These are phyloP conservation scores for Leptopilina boulardi DNA, from an alignment of 1,140 invertebrate species.

Conservation along the genomic window DNA sequence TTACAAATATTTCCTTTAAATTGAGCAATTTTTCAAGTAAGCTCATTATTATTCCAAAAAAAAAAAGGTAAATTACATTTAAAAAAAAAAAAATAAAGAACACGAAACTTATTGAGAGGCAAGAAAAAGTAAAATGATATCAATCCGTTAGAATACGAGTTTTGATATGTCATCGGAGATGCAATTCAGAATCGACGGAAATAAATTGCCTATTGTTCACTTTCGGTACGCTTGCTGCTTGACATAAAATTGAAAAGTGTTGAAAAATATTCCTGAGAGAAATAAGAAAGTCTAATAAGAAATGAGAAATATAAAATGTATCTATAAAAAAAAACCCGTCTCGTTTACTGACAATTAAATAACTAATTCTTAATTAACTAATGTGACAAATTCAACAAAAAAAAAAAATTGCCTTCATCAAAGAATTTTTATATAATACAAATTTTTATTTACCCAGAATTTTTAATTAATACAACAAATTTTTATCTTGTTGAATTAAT, in stretches of 20 bases:
- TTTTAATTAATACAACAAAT: too few species aligned
- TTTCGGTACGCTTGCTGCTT: background rate
- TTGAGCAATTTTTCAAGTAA: too few species aligned
- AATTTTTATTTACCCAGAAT: too few species aligned
- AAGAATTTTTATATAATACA: too few species aligned
- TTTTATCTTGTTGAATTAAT: too few species aligned
- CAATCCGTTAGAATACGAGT: background rate
- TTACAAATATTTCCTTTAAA: too few species aligned
- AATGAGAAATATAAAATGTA: background rate
- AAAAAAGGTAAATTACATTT: background rate
- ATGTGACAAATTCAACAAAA: too few species aligned
- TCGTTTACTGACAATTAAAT: too few species aligned
- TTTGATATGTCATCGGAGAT: conserved; percentile 22
- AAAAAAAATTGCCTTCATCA: too few species aligned
- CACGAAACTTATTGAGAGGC: conserved; percentile 5
- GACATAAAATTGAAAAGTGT: conserved; percentile 7
- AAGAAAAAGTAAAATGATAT: background rate
- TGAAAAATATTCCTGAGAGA: background rate
- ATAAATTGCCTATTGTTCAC: conserved; percentile 28
- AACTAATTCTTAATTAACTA: too few species aligned
- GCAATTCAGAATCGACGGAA: conserved; percentile 26
- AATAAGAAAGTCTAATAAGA: background rate
- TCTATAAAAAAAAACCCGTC: too few species aligned
- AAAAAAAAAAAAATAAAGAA: background rate
- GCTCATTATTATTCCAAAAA: background rate